Percentiles rank a stretch among this genome's conserved stretches.
phyloP scores from a whole-genome alignment of 2,113 vertebrate species.

The Stomatorhinus ivindoensis region DNA sequence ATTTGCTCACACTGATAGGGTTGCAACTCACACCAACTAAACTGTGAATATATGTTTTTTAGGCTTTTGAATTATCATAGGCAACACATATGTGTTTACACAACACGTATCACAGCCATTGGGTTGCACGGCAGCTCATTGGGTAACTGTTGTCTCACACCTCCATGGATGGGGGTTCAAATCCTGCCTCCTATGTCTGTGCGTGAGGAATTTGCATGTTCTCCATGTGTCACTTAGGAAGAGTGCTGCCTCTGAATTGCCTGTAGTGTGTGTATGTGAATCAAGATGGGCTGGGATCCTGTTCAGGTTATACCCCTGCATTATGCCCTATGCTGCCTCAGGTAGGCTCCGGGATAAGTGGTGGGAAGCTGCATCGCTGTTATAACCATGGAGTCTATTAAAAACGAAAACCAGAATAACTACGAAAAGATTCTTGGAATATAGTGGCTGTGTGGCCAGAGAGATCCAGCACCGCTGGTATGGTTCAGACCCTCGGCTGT shows the following conservation, averaged over 20 bases:
- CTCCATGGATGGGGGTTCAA: neutral
- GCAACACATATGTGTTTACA: conserved; percentile 3
- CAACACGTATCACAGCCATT: neutral
- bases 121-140: neutral
- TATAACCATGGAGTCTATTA: neutral
- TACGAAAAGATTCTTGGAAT: neutral
- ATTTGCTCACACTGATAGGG: neutral
- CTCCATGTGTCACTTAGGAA: neutral
- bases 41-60: conserved; percentile 2
- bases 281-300: neutral
- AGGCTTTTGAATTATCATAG: neutral
- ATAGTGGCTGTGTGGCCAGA: neutral
- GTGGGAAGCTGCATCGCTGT: neutral
- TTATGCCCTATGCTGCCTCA: neutral
- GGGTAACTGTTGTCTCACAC: neutral
- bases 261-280: neutral
- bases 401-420: neutral
- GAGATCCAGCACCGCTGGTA: neutral
- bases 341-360: neutral
- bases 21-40: neutral
- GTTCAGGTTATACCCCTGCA: neutral
- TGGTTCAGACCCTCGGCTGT: neutral
- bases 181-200: neutral
- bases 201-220: neutral
- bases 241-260: neutral